Evolutionary conservation across 2,888 invertebrate genomes (phyloP), one percentile per base, ranked within the genome.

Genomic region (Gastrophysa polygoni): DNA sequence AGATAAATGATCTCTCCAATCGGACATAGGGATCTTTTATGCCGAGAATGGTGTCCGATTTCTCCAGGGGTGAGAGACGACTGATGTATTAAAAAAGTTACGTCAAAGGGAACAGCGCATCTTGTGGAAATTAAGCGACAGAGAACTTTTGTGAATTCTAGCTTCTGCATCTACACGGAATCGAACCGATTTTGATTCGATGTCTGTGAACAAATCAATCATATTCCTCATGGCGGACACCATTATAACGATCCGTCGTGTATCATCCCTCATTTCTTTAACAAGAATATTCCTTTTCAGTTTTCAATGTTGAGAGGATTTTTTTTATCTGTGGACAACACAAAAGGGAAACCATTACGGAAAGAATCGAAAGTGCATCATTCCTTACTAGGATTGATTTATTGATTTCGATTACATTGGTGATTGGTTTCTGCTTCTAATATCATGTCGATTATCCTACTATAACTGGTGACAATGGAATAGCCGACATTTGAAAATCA

Each of bases 61-160:
- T 77, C 77, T 78, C 77, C 73, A 68, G 73, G 71, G 73, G 70
- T 71, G 74, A 73, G 52, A 73, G 73, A 73, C 74, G 74, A 73
- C 68, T 76, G 78, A 78, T 76, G 77, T 78, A 77, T 79, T 78
- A 78, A 78, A 78, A 79, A 77, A 77, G 77, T 77, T 77, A 77
- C 74, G 75, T 76, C 76, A 69, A 70, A 69, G 73, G 71, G 71
- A 61, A 68, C 75, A 74, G 73, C 72, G 70, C 73, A 73, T 71
- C 71, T 67, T 73, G 71, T 74, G 75, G 76, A 77, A 77, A 77
- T 78, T 76, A 76, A 73, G 73, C 73, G 68, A 68, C 69, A 71
- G 75, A 78, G 78, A 77, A 76, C 69, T 73, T 76, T 71, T 55
- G 66, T 63, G 70, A 70, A 71, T n/a, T 14, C 71, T 71, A 72